Evolutionary conservation across 1,140 invertebrate genomes (phyloP).

Genomic region (Andrena cerasifolii): DNA sequence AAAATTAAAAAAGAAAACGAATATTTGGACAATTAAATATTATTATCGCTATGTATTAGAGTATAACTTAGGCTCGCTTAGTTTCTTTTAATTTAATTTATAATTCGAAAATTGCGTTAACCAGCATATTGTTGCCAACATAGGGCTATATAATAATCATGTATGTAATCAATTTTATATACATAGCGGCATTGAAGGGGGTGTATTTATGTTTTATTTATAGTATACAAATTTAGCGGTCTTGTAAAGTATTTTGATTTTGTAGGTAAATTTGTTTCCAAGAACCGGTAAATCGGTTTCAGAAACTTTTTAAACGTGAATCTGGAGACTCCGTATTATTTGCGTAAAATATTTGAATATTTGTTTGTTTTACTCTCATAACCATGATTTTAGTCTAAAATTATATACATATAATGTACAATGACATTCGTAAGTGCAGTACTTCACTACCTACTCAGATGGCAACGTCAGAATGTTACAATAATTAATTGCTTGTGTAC

Average conservation of each 20-base stretch:
- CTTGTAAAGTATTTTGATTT: slow-evolving; percentile 30
- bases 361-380: not conserved
- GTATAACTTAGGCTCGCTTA: not conserved
- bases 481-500: not conserved
- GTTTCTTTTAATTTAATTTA: not conserved
- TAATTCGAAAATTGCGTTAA: not conserved
- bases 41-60: not conserved
- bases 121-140: not conserved
- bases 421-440: not conserved
- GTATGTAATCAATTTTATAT: slow-evolving; percentile 4
- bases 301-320: not conserved
- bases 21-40: slow-evolving; percentile 15
- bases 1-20: not conserved
- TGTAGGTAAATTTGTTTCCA: slow-evolving; percentile 16
- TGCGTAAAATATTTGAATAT: not conserved
- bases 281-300: not conserved
- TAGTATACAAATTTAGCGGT: not conserved
- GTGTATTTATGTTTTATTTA: slow-evolving; percentile 31
- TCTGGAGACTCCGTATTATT: not conserved
- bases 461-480: not conserved
- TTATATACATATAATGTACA: not conserved
- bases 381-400: not conserved
- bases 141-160: slow-evolving; percentile 6
- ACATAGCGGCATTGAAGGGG: not conserved
- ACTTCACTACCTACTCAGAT: not conserved